Percentiles rank a stretch among this genome's conserved stretches.
Evolutionary conservation across 2,888 invertebrate genomes (phyloP).

Genomic region (Clepsis dumicolana): DNA sequence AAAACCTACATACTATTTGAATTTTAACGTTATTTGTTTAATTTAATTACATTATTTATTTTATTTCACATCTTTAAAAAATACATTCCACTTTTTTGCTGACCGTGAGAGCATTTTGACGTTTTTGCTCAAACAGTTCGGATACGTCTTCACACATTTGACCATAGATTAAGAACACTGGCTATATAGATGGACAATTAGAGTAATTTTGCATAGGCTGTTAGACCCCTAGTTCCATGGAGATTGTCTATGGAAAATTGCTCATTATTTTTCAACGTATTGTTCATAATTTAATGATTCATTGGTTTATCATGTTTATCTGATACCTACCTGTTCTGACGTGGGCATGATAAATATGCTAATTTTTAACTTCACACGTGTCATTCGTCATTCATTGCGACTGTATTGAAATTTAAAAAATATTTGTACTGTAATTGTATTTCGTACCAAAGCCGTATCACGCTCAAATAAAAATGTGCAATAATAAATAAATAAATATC

Average conservation of each 20-base stretch:
- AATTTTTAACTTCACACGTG: constrained; percentile 31
- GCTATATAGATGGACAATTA: not conserved
- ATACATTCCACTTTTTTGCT: not conserved
- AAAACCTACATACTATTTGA: too few species aligned
- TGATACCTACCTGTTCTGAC: constrained; percentile 3
- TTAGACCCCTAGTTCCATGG: not conserved
- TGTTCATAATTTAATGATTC: constrained; percentile 19
- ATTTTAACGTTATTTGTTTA: too few species aligned
- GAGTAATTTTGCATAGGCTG: not conserved
- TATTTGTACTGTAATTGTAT: too few species aligned
- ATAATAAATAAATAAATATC: too few species aligned
- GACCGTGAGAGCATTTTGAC: not conserved
- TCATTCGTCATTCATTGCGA: too few species aligned
- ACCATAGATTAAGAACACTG: not conserved
- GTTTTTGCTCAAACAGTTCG: not conserved
- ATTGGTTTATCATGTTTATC: constrained; percentile 20
- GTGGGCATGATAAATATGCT: constrained; percentile 35
- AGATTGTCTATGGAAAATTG: not conserved
- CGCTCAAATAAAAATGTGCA: too few species aligned
- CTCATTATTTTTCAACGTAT: not conserved
- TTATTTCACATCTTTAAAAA: too few species aligned
- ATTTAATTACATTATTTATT: too few species aligned
- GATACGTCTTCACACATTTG: not conserved
- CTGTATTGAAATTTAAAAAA: too few species aligned
- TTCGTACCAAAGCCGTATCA: too few species aligned